These are phyloP conservation scores for Amiota minor DNA, from an alignment of 2,888 invertebrate genomes.

Conservation along the genomic window DNA sequence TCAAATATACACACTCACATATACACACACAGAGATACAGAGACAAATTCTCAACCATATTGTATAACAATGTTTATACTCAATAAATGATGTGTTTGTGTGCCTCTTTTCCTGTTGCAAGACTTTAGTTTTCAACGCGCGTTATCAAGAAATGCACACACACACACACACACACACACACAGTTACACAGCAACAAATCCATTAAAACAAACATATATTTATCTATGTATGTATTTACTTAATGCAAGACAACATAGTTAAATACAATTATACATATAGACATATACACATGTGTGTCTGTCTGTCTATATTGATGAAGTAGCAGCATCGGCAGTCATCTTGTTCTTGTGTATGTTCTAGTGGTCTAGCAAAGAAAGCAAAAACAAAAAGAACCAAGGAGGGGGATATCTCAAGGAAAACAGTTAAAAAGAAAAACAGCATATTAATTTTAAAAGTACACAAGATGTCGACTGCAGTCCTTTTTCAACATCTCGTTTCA, in stretches of 20 bases:
- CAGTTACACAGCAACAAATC: slow-evolving; percentile 29
- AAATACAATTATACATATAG: background rate
- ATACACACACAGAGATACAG: too few relatives aligned
- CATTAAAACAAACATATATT: slow-evolving; percentile 29
- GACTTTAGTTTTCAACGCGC: slow-evolving; percentile 61
- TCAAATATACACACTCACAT: too few relatives aligned
- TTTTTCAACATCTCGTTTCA: slow-evolving; percentile 5
- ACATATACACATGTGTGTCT: background rate
- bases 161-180: slow-evolving; percentile 45
- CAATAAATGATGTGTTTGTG: slow-evolving; percentile 2
- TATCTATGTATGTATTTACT: slow-evolving; percentile 38
- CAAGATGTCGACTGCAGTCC: slow-evolving; percentile 17
- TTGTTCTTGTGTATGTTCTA: slow-evolving; percentile 41
- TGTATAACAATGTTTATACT: slow-evolving; percentile 43
- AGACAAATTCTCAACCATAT: too few relatives aligned
- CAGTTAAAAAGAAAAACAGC: slow-evolving; percentile 60
- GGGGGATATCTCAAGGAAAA: slow-evolving; percentile 39
- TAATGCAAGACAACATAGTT: slow-evolving; percentile 45
- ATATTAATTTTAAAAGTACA: slow-evolving; percentile 59
- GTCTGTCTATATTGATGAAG: slow-evolving; percentile 23
- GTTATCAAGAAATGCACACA: slow-evolving; percentile 34
- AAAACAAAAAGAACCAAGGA: slow-evolving; percentile 17
- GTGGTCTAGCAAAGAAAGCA: slow-evolving; percentile 56
- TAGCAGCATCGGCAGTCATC: slow-evolving; percentile 42
- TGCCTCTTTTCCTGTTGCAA: slow-evolving; percentile 31